These are phyloP conservation scores for Crotophaga sulcirostris DNA, from an alignment of 2,113 vertebrate species.

Conservation along the genomic window DNA sequence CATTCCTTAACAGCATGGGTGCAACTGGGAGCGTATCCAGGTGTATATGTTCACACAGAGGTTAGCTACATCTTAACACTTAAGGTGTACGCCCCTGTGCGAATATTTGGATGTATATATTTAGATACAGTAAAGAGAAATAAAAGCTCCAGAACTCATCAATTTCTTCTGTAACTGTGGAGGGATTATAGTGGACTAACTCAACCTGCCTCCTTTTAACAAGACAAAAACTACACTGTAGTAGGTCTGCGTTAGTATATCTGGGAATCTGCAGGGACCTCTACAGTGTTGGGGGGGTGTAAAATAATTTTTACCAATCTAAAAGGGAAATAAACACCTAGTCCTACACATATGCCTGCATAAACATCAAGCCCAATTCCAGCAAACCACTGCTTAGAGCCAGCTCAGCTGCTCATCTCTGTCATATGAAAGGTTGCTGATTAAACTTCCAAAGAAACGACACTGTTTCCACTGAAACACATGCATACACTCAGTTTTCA, in stretches of 20 bases:
- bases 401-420: not conserved
- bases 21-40: not conserved
- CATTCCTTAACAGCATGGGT: not conserved
- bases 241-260: not conserved
- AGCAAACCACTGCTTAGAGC: not conserved
- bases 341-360: not conserved
- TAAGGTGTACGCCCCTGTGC: not conserved
- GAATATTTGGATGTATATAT: not conserved
- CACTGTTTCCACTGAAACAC: not conserved
- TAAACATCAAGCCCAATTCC: not conserved
- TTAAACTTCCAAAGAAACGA: conserved; percentile 17
- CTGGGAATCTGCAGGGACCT: not conserved
- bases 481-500: not conserved
- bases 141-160: not conserved
- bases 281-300: not conserved
- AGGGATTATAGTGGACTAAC: not conserved
- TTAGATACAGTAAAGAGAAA: not conserved
- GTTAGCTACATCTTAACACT: not conserved
- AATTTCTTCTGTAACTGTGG: not conserved
- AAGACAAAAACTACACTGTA: not conserved
- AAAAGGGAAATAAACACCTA: not conserved
- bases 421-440: not conserved
- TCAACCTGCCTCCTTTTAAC: conserved; percentile 18
- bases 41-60: not conserved
- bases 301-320: not conserved